Percentiles rank a stretch among this genome's conserved stretches.
phyloP scores from a whole-genome alignment of 2,888 invertebrate species.

The Troides helena region DNA sequence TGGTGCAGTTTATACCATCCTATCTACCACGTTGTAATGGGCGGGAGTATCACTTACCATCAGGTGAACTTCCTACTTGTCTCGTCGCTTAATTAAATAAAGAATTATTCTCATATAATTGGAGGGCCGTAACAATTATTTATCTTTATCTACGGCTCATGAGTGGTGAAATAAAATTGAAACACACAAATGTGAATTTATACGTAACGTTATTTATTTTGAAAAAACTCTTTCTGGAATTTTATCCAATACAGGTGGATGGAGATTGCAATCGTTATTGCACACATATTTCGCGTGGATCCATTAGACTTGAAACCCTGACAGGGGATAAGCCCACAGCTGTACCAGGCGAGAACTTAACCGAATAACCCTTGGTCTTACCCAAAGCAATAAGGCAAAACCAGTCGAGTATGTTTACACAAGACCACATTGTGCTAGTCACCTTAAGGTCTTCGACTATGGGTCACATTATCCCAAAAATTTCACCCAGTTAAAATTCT shows the following conservation, averaged over 20 bases:
- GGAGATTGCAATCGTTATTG: conserved; percentile 3
- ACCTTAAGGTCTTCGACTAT: too few species aligned
- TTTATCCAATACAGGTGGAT: background rate
- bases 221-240: background rate
- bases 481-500: too few species aligned
- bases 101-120: background rate
- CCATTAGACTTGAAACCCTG: background rate
- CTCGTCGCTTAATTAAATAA: background rate
- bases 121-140: background rate
- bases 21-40: too few species aligned
- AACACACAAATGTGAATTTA: background rate
- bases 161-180: background rate
- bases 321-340: conserved; percentile 3
- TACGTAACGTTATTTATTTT: background rate
- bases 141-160: background rate
- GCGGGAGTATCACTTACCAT: too few species aligned
- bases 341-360: background rate
- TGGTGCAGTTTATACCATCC: too few species aligned
- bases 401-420: too few species aligned
- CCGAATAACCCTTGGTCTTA: background rate
- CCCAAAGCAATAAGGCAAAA: too few species aligned
- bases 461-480: too few species aligned
- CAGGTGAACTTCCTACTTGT: too few species aligned
- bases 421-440: too few species aligned
- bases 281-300: conserved; percentile 1